Percentiles rank a stretch among this genome's conserved stretches.
Evolutionary conservation across 2,797 vertebrate genomes (phyloP).

Genomic region (Eremophila alpestris): DNA sequence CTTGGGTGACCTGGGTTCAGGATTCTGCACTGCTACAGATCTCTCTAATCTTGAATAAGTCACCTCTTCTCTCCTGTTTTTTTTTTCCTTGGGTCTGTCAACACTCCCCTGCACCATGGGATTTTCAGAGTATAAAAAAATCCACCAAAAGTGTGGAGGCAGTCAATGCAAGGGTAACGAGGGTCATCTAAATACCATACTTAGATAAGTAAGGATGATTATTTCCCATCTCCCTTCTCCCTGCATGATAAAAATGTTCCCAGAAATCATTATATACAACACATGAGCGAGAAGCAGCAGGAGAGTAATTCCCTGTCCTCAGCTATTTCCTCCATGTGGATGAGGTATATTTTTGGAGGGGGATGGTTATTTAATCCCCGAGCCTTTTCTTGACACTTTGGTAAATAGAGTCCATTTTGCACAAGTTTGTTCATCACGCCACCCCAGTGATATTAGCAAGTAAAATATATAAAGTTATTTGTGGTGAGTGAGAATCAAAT

Average conservation of each 20-base stretch:
- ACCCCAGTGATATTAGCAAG: neutral
- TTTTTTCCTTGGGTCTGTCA: neutral
- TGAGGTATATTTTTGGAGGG: neutral
- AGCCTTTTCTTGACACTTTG: neutral
- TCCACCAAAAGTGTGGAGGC: neutral
- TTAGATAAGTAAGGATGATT: slow-evolving; percentile 19
- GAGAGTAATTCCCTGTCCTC: neutral
- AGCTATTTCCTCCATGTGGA: neutral
- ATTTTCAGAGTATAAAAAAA: neutral
- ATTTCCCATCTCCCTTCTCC: slow-evolving; percentile 27
- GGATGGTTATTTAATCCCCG: neutral
- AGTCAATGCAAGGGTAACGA: neutral
- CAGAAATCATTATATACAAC: neutral
- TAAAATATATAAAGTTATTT: slow-evolving; percentile 1
- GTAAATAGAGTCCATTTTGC: neutral
- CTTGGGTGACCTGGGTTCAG: neutral
- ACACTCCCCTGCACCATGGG: neutral
- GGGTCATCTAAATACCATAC: neutral
- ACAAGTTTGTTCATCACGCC: neutral
- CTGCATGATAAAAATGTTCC: slow-evolving; percentile 11
- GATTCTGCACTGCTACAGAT: neutral
- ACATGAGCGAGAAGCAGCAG: neutral
- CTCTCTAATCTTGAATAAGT: neutral
- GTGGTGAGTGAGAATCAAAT: neutral
- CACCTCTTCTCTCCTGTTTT: neutral